A percentile compares a stretch with the other conserved stretches of the same genome.
Conservation (phyloP, 1,140 invertebrate species). For the Euschistus heros region DNA sequence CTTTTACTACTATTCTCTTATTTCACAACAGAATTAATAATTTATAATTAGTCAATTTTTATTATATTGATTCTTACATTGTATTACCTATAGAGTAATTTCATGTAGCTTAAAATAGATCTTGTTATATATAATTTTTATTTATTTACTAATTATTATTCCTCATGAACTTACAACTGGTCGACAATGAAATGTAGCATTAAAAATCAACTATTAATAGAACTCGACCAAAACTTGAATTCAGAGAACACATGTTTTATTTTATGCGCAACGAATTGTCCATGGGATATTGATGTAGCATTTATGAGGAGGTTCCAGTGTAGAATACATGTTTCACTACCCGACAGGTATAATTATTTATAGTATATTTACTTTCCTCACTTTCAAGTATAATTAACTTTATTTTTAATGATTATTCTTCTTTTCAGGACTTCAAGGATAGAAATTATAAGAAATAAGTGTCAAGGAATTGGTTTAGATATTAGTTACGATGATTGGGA, state of each 20-base stretch:
- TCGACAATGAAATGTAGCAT: conserved; percentile 22
- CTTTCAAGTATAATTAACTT: neutral
- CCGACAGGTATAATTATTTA: conserved; percentile 35
- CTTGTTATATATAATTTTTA: too few relatives aligned
- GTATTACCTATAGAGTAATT: too few relatives aligned
- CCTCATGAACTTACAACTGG: too few relatives aligned
- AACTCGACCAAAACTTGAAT: conserved; percentile 33
- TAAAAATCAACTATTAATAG: conserved; percentile 29
- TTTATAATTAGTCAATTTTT: too few relatives aligned
- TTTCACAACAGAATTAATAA: too few relatives aligned
- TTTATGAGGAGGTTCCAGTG: conserved; percentile 49
- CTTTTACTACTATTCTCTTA: too few relatives aligned
- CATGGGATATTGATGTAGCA: conserved; percentile 51
- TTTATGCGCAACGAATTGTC: conserved; percentile 51
- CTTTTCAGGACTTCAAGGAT: neutral
- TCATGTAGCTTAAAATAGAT: too few relatives aligned
- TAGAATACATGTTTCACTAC: conserved; percentile 46
- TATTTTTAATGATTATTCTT: neutral
- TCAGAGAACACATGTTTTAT: conserved; percentile 35
- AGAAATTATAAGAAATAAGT: conserved; percentile 30
- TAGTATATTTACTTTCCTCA: neutral
- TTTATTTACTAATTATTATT: too few relatives aligned
- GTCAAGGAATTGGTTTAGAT: conserved; percentile 28
- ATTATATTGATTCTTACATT: too few relatives aligned
- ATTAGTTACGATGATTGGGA: conserved; percentile 36